These are phyloP conservation scores for Pantelozetes paolii DNA, from an alignment of 2,888 invertebrate species.

Conservation along the genomic window DNA sequence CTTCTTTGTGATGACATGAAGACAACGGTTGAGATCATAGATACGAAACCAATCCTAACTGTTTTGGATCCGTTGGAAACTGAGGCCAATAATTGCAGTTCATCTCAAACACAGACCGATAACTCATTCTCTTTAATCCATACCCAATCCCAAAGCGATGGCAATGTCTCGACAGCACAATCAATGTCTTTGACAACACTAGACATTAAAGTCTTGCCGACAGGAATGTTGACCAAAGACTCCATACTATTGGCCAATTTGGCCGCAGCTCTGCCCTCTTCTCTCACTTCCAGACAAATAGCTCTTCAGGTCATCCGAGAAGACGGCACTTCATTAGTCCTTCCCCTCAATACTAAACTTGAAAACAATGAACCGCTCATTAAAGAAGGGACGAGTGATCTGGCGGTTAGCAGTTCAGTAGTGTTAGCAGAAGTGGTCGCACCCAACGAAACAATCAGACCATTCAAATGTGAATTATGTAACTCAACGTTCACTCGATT, in stretches of 20 bases:
- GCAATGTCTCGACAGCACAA: slow-evolving; percentile 19
- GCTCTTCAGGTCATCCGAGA: slow-evolving; percentile 43
- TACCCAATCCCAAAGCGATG: neutral
- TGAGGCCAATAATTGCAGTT: slow-evolving; percentile 18
- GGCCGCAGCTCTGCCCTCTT: slow-evolving; percentile 40
- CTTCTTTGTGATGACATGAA: slow-evolving; percentile 23
- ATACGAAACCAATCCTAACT: slow-evolving; percentile 15
- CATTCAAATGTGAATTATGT: slow-evolving; percentile 50
- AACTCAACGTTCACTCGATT: slow-evolving; percentile 49
- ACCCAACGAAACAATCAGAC: slow-evolving; percentile 34
- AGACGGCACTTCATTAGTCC: slow-evolving; percentile 43
- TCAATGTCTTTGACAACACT: slow-evolving; percentile 16
- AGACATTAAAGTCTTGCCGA: slow-evolving; percentile 41
- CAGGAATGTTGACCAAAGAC: slow-evolving; percentile 37
- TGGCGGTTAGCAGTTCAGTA: slow-evolving; percentile 16
- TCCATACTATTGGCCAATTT: slow-evolving; percentile 40
- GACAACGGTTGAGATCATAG: neutral
- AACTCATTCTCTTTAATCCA: slow-evolving; percentile 11
- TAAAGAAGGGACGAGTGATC: neutral
- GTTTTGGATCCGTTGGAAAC: slow-evolving; percentile 20
- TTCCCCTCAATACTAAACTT: slow-evolving; percentile 38
- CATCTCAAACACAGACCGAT: slow-evolving; percentile 3
- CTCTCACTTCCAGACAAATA: slow-evolving; percentile 38
- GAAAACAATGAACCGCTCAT: neutral
- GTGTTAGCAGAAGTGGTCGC: slow-evolving; percentile 21